Evolutionary conservation across 2,113 vertebrate genomes (phyloP).

Genomic region (Oreochromis aureus): DNA sequence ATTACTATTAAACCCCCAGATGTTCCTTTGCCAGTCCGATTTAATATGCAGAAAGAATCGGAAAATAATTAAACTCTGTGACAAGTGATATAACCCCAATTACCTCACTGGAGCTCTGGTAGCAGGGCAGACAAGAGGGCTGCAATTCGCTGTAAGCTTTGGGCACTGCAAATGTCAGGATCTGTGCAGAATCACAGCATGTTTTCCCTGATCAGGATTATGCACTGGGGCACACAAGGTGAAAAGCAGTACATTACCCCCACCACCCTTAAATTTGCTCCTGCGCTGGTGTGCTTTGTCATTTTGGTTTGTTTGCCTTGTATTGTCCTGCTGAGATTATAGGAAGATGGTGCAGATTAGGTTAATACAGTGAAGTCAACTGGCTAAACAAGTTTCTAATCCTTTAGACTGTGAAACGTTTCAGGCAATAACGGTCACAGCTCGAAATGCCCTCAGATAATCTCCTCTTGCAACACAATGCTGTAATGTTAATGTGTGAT

Average conservation of each 20-base stretch:
- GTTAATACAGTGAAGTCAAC: slow-evolving; percentile 11
- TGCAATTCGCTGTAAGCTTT: neutral
- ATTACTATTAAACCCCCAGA: slow-evolving; percentile 12
- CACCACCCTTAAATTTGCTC: neutral
- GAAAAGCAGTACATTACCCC: neutral
- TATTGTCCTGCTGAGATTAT: neutral
- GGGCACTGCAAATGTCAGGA: neutral
- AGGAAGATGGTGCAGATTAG: slow-evolving; percentile 8
- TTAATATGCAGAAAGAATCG: slow-evolving; percentile 54
- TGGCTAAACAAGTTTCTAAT: slow-evolving; percentile 17
- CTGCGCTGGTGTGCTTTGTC: neutral
- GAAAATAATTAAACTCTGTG: slow-evolving; percentile 57
- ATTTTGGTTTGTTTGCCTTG: neutral
- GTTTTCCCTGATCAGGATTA: slow-evolving; percentile 15
- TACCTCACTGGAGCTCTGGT: slow-evolving; percentile 17
- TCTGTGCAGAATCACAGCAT: slow-evolving; percentile 9
- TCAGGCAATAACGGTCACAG: slow-evolving; percentile 20
- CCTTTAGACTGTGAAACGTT: slow-evolving; percentile 28
- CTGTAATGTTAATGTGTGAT: slow-evolving; percentile 6
- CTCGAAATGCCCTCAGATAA: slow-evolving; percentile 34
- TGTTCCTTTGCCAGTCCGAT: slow-evolving; percentile 14
- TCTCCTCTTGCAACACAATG: slow-evolving; percentile 14
- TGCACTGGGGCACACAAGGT: neutral
- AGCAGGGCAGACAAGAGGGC: neutral
- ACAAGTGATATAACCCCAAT: slow-evolving; percentile 60